Evolutionary conservation across 2,888 invertebrate species (phyloP), one percentile per base, ranked within the genome.

Genomic region (Luperina testacea): DNA sequence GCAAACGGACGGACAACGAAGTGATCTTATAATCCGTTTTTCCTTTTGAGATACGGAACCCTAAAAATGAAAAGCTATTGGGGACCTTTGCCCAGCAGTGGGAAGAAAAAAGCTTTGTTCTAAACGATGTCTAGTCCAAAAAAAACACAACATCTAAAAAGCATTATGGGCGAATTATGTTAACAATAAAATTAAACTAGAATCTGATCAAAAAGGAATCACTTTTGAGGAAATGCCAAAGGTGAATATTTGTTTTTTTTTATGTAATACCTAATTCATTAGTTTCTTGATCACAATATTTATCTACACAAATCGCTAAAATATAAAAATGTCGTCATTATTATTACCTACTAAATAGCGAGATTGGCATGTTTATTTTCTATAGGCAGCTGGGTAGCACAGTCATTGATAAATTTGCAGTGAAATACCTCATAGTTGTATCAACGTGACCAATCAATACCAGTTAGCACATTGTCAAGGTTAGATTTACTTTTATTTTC

Each of bases 371-470:
- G 32, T 75, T 75, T 51, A 61, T 67, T 80, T 53, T 61, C 7
- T 59, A 15, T 38, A 81, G 42, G 32, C 1, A 32, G 32, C 32
- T 32, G 4, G 0, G 45, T 45, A 48, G 1, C 20, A 53, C 32
- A n/a, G n/a, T n/a, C n/a, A 53, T 82, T 75, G n/a, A 67, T 82
- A 67, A 68, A 61, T 82, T 68, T 68, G 38, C 45, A 69, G 53
- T 38, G 51, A 70, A 80, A 82, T 82, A 59, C 64, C 32, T 53
- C 15, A 73, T 51, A 77, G 24, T 48, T 75, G 51, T 70, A 79
- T 70, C n/a, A 64, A 64, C 69, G 80, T 82, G 80, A 77, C 80
- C 59, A 80, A 83, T 83, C 59, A 27, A 77, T 70, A 65, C 15
- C 24, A 51, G 48, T 53, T 32, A 77, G 24, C 70, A 59, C n/a